phyloP scores from a whole-genome alignment of 2,113 vertebrate species.

The Toxotes jaculatrix region DNA sequence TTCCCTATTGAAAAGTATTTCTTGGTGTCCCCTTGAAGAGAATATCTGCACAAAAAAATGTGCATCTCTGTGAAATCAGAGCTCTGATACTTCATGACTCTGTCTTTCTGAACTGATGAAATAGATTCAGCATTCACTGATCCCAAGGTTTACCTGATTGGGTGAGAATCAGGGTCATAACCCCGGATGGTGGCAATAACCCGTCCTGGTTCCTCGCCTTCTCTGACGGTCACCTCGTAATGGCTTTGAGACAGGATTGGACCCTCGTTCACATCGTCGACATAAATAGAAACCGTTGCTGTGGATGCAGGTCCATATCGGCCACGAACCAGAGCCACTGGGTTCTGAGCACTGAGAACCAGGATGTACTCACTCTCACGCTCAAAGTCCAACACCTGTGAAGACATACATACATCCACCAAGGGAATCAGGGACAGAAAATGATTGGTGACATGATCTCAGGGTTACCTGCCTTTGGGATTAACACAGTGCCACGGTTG shows the following conservation, averaged over 20 bases:
- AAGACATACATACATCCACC: background rate
- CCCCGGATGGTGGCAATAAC: conserved; percentile 85
- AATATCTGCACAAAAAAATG: conserved; percentile 80
- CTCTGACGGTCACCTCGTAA: conserved; percentile 85
- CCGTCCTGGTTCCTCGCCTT: conserved; percentile 82
- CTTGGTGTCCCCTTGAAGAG: conserved; percentile 85
- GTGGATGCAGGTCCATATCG: conserved; percentile 86
- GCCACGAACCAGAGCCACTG: conserved; percentile 82
- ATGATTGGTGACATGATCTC: background rate
- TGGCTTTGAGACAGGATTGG: conserved; percentile 83
- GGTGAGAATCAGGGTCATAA: conserved; percentile 85
- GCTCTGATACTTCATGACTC: background rate
- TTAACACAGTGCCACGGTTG: background rate
- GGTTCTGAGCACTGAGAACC: conserved; percentile 83
- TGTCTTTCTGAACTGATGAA: background rate
- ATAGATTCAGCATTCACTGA: background rate
- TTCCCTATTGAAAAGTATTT: conserved; percentile 87
- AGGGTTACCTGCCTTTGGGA: background rate
- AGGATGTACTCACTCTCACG: conserved; percentile 85
- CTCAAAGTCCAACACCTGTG: conserved; percentile 86
- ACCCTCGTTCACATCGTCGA: conserved; percentile 85
- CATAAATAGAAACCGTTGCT: conserved; percentile 82
- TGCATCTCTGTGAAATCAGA: background rate
- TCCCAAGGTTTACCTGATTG: conserved; percentile 76
- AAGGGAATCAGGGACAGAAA: background rate